A percentile compares a stretch with the other conserved stretches of the same genome.
These are phyloP conservation scores for Heteromurus nitidus DNA, from an alignment of 2,888 invertebrate genomes.

Conservation along the genomic window DNA sequence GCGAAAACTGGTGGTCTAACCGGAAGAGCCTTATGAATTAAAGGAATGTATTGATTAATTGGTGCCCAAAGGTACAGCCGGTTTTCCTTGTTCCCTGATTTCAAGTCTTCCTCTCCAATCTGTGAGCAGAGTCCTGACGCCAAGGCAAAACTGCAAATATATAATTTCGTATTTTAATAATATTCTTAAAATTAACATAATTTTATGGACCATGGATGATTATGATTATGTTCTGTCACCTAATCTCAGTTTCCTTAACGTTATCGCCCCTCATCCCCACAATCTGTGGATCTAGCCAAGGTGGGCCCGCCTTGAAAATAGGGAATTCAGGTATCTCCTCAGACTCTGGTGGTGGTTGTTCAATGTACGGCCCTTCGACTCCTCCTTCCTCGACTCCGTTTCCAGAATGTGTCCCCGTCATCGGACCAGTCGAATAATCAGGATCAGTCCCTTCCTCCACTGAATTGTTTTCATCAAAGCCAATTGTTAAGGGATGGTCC, in stretches of 20 bases:
- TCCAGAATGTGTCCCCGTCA: no score
- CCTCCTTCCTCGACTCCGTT: not conserved
- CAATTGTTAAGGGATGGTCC: no score
- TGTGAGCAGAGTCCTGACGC: slow-evolving; percentile 40
- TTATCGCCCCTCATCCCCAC: slow-evolving; percentile 3
- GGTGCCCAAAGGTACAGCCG: slow-evolving; percentile 65
- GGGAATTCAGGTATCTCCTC: no score
- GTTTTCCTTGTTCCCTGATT: no score
- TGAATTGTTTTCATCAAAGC: no score
- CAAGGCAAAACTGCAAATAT: slow-evolving; percentile 27
- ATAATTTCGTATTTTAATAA: not conserved
- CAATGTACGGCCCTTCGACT: not conserved
- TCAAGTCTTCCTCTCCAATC: not conserved
- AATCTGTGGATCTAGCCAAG: slow-evolving; percentile 37
- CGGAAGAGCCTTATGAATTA: slow-evolving; percentile 49
- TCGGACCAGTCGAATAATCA: no score
- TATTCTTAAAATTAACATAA: no score
- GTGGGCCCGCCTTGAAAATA: slow-evolving; percentile 17
- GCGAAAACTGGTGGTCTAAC: slow-evolving; percentile 47
- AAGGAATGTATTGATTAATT: slow-evolving; percentile 53
- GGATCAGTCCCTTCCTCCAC: not conserved
- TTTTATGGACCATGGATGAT: no score
- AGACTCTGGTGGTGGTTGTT: not conserved
- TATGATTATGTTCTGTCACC: no score
- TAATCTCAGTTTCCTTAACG: not conserved